phyloP scores from a whole-genome alignment of 2,888 invertebrate species.

The Euproctis similis region DNA sequence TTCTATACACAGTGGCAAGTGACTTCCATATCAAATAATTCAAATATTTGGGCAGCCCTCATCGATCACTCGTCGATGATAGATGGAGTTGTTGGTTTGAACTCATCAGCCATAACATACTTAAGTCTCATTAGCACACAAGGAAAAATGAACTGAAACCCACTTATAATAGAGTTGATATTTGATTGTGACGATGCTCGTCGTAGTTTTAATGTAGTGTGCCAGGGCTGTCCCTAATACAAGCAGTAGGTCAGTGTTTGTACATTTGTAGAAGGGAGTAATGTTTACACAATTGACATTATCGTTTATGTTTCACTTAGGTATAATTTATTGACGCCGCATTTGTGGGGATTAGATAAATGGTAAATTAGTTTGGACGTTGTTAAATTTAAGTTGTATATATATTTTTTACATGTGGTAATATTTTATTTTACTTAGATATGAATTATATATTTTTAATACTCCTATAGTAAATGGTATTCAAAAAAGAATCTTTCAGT shows the following conservation, averaged over 20 bases:
- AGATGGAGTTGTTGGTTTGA: conserved; percentile 50
- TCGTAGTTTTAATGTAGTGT: conserved; percentile 25
- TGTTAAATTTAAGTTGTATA: conserved; percentile 5
- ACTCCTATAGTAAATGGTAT: too few relatives aligned
- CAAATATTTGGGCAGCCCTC: conserved; percentile 69
- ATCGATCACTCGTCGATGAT: conserved; percentile 71
- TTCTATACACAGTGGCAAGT: conserved; percentile 35
- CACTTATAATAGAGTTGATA: conserved; percentile 4
- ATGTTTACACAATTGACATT: conserved; percentile 62
- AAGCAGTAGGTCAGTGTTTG: conserved; percentile 54
- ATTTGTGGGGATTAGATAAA: conserved; percentile 29
- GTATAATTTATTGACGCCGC: conserved; percentile 57
- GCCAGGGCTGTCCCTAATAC: conserved; percentile 42
- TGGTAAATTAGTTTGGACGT: conserved; percentile 19
- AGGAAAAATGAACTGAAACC: conserved; percentile 8
- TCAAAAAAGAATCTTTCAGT: too few relatives aligned
- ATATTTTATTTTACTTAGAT: too few relatives aligned
- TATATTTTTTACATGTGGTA: too few relatives aligned
- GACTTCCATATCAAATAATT: conserved; percentile 58
- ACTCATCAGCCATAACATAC: conserved; percentile 15
- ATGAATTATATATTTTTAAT: too few relatives aligned
- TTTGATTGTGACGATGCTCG: conserved; percentile 2
- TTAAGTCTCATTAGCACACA: conserved; percentile 9
- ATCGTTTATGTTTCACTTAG: conserved; percentile 68
- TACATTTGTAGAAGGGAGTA: conserved; percentile 52